Conservation (phyloP, 2,888 invertebrate genomes). For the Cataglyphis livida region DNA sequence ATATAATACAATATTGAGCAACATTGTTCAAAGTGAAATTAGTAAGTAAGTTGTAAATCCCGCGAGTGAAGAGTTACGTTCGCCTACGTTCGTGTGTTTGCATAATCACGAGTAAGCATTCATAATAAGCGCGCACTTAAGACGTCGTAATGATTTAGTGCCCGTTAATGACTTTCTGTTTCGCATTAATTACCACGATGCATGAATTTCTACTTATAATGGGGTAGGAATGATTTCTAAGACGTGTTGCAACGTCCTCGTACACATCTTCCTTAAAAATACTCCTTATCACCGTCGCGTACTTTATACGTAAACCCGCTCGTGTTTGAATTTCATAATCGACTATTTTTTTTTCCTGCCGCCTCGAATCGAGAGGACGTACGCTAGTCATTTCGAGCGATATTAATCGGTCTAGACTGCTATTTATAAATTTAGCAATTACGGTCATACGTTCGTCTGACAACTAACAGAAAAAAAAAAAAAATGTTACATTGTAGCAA, state of each 20-base stretch:
- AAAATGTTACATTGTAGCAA: slow-evolving; percentile 79
- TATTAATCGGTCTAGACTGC: neutral
- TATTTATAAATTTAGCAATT: neutral
- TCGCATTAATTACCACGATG: slow-evolving; percentile 69
- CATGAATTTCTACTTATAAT: slow-evolving; percentile 43
- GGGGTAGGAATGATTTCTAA: slow-evolving; percentile 26
- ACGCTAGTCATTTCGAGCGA: neutral
- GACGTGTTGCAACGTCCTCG: neutral
- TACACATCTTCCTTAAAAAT: neutral
- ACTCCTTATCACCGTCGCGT: neutral
- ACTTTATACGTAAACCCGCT: neutral
- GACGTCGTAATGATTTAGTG: slow-evolving; percentile 68
- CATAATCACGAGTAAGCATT: slow-evolving; percentile 71
- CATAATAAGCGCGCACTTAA: slow-evolving; percentile 63
- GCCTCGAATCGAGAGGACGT: neutral
- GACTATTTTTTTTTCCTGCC: neutral
- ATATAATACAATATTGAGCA: slow-evolving; percentile 42
- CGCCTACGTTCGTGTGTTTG: slow-evolving; percentile 68
- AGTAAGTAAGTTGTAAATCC: slow-evolving; percentile 47
- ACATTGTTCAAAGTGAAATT: slow-evolving; percentile 49
- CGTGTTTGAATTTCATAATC: neutral
- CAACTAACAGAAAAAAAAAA: neutral
- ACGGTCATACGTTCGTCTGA: neutral
- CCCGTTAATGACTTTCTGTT: slow-evolving; percentile 72
- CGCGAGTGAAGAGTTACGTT: slow-evolving; percentile 60